Evolutionary conservation across 1,140 invertebrate genomes (phyloP).

Genomic region (Psix sp.): DNA sequence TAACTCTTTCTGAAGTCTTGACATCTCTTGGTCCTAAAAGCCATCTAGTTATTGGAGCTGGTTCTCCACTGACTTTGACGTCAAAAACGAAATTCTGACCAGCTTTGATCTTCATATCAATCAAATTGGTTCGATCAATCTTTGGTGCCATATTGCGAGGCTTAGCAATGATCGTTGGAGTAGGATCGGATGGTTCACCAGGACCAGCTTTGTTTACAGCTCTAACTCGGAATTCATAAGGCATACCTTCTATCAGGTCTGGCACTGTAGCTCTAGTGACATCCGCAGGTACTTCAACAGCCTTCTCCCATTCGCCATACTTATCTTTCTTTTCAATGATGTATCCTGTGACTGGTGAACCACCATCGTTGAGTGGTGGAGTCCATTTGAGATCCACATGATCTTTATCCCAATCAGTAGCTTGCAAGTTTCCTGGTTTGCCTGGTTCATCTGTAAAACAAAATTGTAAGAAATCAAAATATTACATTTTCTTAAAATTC

Average conservation of each 20-base stretch:
- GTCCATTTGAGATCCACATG: constrained; percentile 94
- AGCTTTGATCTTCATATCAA: constrained; percentile 90
- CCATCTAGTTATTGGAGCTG: constrained; percentile 94
- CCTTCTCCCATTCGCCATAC: constrained; percentile 96
- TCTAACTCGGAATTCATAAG: constrained; percentile 93
- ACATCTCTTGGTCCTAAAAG: constrained; percentile 85
- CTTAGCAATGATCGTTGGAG: constrained; percentile 92
- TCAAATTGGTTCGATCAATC: constrained; percentile 92
- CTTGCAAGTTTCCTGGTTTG: constrained; percentile 91
- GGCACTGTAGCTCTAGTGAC: constrained; percentile 90
- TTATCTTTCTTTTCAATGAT: constrained; percentile 96
- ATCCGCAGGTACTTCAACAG: constrained; percentile 86
- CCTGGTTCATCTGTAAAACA: constrained; percentile 88
- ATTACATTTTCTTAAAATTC: background rate
- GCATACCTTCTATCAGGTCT: constrained; percentile 92
- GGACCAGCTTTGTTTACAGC: constrained; percentile 96
- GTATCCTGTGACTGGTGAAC: constrained; percentile 91
- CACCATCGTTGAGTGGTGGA: constrained; percentile 88
- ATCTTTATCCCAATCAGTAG: constrained; percentile 97
- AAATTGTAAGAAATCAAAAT: constrained; percentile 28
- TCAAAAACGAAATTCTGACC: constrained; percentile 90
- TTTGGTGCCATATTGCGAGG: constrained; percentile 90
- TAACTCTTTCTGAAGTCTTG: constrained; percentile 82
- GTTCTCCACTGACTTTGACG: constrained; percentile 92
- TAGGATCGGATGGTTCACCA: constrained; percentile 92